Base-by-base conservation (phyloP, 2,888 invertebrate species). In the Callosobruchus maculatus region DNA sequence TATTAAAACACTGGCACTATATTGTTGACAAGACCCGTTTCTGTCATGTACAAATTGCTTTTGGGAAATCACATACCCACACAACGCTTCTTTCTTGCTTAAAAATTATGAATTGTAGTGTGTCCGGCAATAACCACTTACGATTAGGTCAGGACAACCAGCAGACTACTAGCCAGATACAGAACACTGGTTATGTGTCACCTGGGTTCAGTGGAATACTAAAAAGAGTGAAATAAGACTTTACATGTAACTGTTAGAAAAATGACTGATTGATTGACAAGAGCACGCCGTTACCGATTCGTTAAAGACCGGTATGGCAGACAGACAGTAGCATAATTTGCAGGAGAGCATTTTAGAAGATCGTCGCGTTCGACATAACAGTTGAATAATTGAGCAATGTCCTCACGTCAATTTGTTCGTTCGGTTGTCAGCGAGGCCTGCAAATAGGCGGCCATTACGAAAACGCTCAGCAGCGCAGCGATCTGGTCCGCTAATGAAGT, bases 401-500 rank as follows among this genome's bases (percentile, higher is more conserved):
- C 49, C 49, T 49, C 49, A 49, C 49, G 49, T 49, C 49, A 49
- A 49, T 49, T 49, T 49, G 49, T 49, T 49, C 49, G 49, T 49
- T 49, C 49, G 49, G 49, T 49, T 49, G 49, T 49, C 49, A 49
- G 49, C 49, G 49, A 49, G 49, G 49, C 49, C 49, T 49, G 49
- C 49, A 49, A 49, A 49, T 49, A 49, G 49, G 49, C 49, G 49
- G 49, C 49, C 49, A 49, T 49, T 49, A 49, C 49, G 49, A 49
- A 49, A 49, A 49, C 49, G 49, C 49, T 49, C 49, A 18, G 49
- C 49, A 49, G 49, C 18, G 18, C 49, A 49, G 49, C 49, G 49
- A 49, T 49, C 49, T 49, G 49, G 49, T 80, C 80, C 80, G 78
- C 81, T 84, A 84, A 84, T 83, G 83, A 84, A 83, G 81, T 80